Percentiles rank a stretch among this genome's conserved stretches.
These are phyloP conservation scores for Pseudochaenichthys georgianus DNA, from an alignment of 2,797 vertebrate species.

Conservation along the genomic window DNA sequence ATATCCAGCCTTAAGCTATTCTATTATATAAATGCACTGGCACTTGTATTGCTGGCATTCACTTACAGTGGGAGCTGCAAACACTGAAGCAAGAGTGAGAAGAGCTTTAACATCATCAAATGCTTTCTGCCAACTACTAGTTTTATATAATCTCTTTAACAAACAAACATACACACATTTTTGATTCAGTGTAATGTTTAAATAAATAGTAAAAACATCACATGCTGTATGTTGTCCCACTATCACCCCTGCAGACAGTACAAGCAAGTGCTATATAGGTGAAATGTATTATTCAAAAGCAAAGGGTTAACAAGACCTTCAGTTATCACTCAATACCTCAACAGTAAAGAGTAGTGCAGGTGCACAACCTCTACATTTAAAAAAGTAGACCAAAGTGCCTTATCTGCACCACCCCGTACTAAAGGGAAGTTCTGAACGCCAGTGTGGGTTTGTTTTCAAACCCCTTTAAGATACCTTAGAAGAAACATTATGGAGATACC, in stretches of 20 bases:
- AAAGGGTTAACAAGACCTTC: background rate
- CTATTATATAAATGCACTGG: too few relatives aligned
- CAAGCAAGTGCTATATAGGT: background rate
- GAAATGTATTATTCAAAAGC: background rate
- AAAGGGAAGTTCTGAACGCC: background rate
- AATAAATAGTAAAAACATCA: conserved; percentile 2
- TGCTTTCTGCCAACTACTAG: too few relatives aligned
- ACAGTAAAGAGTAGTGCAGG: background rate
- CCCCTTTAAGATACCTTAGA: background rate
- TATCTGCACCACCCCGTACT: background rate
- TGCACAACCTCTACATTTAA: background rate
- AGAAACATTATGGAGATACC: background rate
- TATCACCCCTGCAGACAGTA: background rate
- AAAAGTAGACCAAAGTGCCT: background rate
- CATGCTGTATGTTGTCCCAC: background rate
- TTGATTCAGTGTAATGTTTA: conserved; percentile 5
- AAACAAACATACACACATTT: background rate
- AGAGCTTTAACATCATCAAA: too few relatives aligned
- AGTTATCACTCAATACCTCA: background rate
- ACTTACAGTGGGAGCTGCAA: too few relatives aligned
- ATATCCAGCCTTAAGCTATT: too few relatives aligned
- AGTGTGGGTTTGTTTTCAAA: too few relatives aligned
- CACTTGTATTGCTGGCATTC: too few relatives aligned
- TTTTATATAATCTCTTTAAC: background rate
- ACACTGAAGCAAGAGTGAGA: too few relatives aligned